Base-by-base conservation (phyloP, 2,888 invertebrate genomes). In the Xylocampa areola region DNA sequence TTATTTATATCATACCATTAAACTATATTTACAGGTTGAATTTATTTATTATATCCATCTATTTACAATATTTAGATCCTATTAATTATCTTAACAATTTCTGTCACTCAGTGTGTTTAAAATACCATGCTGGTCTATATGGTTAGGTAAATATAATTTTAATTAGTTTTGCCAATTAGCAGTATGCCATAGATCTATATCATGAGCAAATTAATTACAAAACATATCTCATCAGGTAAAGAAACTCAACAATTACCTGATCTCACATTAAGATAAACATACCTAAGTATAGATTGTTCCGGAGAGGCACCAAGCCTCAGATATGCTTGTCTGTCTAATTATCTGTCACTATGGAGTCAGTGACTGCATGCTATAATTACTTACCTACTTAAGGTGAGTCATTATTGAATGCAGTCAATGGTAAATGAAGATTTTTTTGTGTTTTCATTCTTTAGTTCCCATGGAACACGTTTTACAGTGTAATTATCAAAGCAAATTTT, bases 381-480 rank as follows among this genome's bases (percentile, higher is more conserved):
- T n/a, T n/a, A n/a, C n/a, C n/a, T n/a, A n/a, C n/a, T 19, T 36
- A 36, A 43, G 19, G 4, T 8, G 43, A 44, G 37, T 45, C 53
- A 66, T 65, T 65, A 68, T 36, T 5, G 0, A 7, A 51, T 48
- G 50, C 47, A 65, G 35, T 44, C 58, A 64, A 35, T 21, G 10
- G 25, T 21, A 14, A 32, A 32, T 14, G 13, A 41, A 27, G 29
- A 51, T 4, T 27, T 53, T 37, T 57, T 64, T 45, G 14, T 36
- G 10, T 19, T 16, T 36, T 30, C 0, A 8, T 41, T 50, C 0
- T 4, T 68, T 29, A 25, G 11, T 68, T 45, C 40, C 27, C 64
- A 62, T 37, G 14, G 29, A 54, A 54, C 45, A 11, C 32, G 17
- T 25, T 68, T 37, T 33, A 30, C 14, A 16, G 17, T 23, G 32